Conservation (phyloP, 1,140 invertebrate species). For the Heliconius congener region DNA sequence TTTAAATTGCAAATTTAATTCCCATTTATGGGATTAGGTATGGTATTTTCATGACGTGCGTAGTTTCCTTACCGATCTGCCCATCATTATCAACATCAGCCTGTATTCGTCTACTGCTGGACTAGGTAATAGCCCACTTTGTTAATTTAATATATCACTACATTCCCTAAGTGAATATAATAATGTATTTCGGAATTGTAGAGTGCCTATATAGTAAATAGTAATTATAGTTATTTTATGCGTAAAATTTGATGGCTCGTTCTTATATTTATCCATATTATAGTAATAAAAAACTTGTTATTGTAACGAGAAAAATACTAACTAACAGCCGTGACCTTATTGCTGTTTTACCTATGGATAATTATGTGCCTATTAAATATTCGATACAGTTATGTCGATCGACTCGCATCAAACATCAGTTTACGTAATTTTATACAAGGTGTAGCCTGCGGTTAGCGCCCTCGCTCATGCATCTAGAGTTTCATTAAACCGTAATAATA, state of each 20-base stretch:
- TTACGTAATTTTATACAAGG: slow-evolving; percentile 7
- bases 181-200: background rate
- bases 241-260: background rate
- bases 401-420: background rate
- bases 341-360: background rate
- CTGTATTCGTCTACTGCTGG: too few relatives aligned
- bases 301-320: slow-evolving; percentile 5
- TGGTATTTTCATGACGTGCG: too few relatives aligned
- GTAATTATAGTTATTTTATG: background rate
- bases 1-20: too few relatives aligned
- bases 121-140: too few relatives aligned
- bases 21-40: too few relatives aligned
- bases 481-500: background rate
- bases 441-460: background rate
- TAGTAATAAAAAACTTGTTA: slow-evolving; percentile 8
- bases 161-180: too few relatives aligned
- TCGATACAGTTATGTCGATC: slow-evolving; percentile 14
- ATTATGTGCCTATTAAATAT: slow-evolving; percentile 11
- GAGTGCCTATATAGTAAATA: background rate
- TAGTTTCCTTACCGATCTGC: too few relatives aligned
- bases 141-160: too few relatives aligned
- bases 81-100: too few relatives aligned
- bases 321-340: slow-evolving; percentile 7
- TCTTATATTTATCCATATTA: background rate
- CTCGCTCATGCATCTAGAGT: background rate